These are phyloP conservation scores for Penaeus indicus DNA, from an alignment of 1,140 invertebrate genomes.

Conservation along the genomic window DNA sequence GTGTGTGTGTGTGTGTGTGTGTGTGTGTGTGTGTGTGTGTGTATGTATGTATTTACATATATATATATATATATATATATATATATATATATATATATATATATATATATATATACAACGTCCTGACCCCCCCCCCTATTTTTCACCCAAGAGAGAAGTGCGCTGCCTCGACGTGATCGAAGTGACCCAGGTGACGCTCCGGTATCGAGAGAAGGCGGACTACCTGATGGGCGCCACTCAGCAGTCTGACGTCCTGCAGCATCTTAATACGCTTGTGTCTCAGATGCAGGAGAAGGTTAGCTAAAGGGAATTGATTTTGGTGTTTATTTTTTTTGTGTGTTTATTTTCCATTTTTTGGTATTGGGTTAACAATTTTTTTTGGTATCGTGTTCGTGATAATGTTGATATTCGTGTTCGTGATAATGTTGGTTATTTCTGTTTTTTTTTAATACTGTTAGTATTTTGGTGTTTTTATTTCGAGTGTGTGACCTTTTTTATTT, in stretches of 20 bases:
- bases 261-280: constrained; percentile 53
- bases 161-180: constrained; percentile 42
- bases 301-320: neutral
- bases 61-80: neutral
- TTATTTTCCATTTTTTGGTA: neutral
- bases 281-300: constrained; percentile 60
- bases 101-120: neutral
- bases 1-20: no score
- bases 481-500: no score
- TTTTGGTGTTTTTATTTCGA: no score
- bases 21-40: neutral
- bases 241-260: constrained; percentile 56
- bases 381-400: no score
- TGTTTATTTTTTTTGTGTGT: neutral
- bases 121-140: neutral
- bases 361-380: no score
- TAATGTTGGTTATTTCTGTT: no score
- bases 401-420: no score
- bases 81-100: no score
- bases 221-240: constrained; percentile 46
- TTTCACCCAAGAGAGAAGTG: constrained; percentile 53
- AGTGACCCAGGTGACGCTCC: constrained; percentile 42
- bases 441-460: no score
- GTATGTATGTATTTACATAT: no score
- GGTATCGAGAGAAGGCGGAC: constrained; percentile 45